Base-by-base conservation (phyloP, 1,140 invertebrate genomes). In the Pararge aegeria region DNA sequence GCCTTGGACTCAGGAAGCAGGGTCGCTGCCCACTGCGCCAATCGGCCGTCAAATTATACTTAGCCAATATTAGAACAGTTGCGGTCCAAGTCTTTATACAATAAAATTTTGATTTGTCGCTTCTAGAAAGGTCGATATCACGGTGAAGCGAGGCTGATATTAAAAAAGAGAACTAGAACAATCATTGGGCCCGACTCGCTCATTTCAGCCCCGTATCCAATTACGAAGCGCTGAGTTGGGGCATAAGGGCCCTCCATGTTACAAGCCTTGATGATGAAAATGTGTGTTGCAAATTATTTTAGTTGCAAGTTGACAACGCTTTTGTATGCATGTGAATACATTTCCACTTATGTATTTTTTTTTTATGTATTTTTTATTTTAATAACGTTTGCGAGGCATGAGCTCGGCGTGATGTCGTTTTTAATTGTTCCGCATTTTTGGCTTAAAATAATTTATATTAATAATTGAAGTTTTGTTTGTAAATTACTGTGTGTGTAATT, bases 191-290 rank as follows among this genome's bases (percentile, higher is more conserved):
- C 44, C 55, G 55, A 51, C 55, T 58, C 55, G 55, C 55, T 58
- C 55, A 58, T 58, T 58, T n/a, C 34, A 58, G 55, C 55, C 46
- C 48, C 55, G 30, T 57, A 49, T 58, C 55, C 55, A 58, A 58
- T 58, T 58, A 58, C 46, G 46, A 50, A 19, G 55, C 55, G 55
- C 29, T 50, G 46, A 57, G 42, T 56, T 34, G 55, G 15, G 55
- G 18, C 55, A 51, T 30, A 42, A 58, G 55, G 5, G 21, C 21
- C 19, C 46, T 49, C n/a, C 12, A n/a, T 37, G 20, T 40, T 40
- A 55, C 29, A 16, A 38, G 40, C 19, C 12, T 46, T 42, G 37
- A 54, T 56, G 27, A 58, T 51, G 34, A 37, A 52, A 59, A 34
- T 34, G 30, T 50, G 37, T 44, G 37, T 15, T 42, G 48, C 30